phyloP scores from a whole-genome alignment of 2,888 invertebrate genomes.

The Ctena decussata region DNA sequence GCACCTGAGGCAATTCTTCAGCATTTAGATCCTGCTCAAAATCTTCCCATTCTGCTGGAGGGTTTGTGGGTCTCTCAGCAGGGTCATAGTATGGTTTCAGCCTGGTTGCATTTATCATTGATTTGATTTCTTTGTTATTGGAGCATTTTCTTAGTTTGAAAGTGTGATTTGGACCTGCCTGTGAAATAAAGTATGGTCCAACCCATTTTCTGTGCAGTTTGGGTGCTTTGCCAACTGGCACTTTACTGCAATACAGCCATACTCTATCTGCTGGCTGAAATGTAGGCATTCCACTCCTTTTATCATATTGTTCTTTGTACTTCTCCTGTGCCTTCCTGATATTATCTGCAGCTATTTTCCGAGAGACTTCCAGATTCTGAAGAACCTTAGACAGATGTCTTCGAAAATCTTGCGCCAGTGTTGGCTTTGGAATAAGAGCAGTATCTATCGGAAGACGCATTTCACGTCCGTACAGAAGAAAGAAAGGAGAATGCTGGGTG shows the following conservation, averaged over 20 bases:
- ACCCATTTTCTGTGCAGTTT: too few relatives aligned
- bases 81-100: too few relatives aligned
- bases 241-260: not conserved
- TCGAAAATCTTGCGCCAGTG: slow-evolving; percentile 25
- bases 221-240: not conserved
- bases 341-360: not conserved
- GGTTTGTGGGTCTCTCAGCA: too few relatives aligned
- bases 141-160: too few relatives aligned
- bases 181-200: too few relatives aligned
- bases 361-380: not conserved
- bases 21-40: too few relatives aligned
- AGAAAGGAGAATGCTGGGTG: slow-evolving; percentile 27
- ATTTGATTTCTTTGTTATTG: too few relatives aligned
- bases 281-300: not conserved
- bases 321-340: not conserved
- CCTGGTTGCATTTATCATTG: too few relatives aligned
- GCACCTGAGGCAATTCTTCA: too few relatives aligned
- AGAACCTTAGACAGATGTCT: not conserved
- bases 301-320: slow-evolving; percentile 21
- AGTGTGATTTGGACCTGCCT: too few relatives aligned
- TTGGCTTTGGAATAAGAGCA: slow-evolving; percentile 28
- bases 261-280: slow-evolving; percentile 15
- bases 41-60: too few relatives aligned
- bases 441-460: slow-evolving; percentile 36
- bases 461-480: slow-evolving; percentile 30